Evolutionary conservation across 2,888 invertebrate species (phyloP), one percentile per base, ranked within the genome.

Genomic region (Alitta virens): DNA sequence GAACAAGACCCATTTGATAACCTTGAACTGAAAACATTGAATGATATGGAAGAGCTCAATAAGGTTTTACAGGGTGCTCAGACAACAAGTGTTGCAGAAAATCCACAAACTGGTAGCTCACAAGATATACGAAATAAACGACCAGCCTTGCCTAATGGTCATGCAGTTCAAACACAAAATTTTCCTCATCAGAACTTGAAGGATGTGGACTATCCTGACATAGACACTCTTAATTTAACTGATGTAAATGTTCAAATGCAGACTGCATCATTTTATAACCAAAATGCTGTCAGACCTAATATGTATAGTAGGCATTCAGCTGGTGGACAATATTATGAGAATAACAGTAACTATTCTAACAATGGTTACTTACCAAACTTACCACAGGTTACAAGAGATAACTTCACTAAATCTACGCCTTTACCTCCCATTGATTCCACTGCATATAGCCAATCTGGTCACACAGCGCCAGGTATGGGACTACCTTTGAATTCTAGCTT

Each of bases 1-100:
- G 93, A 93, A 78, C 92, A 92, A 59, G 93, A 92, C 80, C 94
- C 94, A 0, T 95, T 95, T 83, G 94, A 95, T 84, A 92, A 91
- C 83, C 89, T 93, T 83, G 94, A 92, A 83, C 82, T 95, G 58
- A 92, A 94, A 83, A 91, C 92, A 49, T 90, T 95, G 63, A 94
- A 95, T 83, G 94, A 94, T 77, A 88, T 94, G 86, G 93, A 92
- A 82, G 88, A 92, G 78, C 83, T 95, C 68, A 93, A 93, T 16
- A 90, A 91, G 82, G 91, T 93, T n/a, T 73, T 66, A n/a, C 60
- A 56, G 42, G 63, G n/a, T n/a, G 55, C 56, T 1, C 62, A 63
- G 56, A 23, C 46, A 2, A 16, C 60, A 43, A n/a, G 18, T 7
- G 52, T 52, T 25, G 23, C 52, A 16, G 46, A 46, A 3, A 21